Evolutionary conservation across 2,797 vertebrate species (phyloP).

Genomic region (Microtus obscurus): DNA sequence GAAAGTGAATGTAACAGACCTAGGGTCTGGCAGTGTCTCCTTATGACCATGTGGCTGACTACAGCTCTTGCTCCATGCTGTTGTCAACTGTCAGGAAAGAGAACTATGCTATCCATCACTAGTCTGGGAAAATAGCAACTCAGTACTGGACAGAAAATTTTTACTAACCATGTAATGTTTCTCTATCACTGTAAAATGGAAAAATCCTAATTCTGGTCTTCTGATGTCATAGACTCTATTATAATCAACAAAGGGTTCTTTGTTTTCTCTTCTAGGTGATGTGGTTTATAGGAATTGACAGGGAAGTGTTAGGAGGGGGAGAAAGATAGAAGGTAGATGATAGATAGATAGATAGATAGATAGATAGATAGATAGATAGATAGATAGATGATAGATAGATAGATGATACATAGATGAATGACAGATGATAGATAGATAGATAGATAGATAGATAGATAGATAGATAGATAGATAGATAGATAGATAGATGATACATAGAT

Average conservation of each 20-base stretch:
- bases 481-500: no score
- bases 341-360: not conserved
- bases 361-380: not conserved
- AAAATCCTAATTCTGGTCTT: not conserved
- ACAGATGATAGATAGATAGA: no score
- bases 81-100: not conserved
- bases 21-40: not conserved
- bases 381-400: no score
- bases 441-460: no score
- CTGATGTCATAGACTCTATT: not conserved
- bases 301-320: not conserved
- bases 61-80: accelerated
- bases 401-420: no score
- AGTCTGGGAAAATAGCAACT: not conserved
- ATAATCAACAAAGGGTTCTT: not conserved
- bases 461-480: no score
- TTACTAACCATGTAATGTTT: not conserved
- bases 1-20: not conserved
- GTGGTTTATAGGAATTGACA: not conserved
- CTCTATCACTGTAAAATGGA: not conserved
- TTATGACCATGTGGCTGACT: not conserved
- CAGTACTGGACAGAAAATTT: not conserved
- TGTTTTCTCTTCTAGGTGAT: not conserved
- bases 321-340: not conserved
- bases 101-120: no score